Evolutionary conservation across 2,888 invertebrate species (phyloP).

Genomic region (Norana najaformis): DNA sequence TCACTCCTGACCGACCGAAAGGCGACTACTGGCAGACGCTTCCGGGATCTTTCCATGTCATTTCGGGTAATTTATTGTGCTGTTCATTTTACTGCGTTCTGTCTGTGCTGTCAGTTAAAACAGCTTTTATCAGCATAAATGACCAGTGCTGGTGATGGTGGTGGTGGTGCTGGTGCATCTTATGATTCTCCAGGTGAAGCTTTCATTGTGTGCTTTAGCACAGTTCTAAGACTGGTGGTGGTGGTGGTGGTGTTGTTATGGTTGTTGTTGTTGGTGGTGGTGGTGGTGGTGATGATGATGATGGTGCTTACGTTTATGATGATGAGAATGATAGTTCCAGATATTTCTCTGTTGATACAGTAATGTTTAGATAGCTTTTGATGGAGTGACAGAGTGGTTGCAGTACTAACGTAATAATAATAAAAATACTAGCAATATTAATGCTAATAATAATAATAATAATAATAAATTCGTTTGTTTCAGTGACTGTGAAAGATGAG

Average conservation of each 20-base stretch:
- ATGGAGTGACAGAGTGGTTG: background rate
- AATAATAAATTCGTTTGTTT: background rate
- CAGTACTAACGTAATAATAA: background rate
- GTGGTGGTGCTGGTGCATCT: no score
- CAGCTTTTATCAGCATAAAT: no score
- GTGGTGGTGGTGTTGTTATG: background rate
- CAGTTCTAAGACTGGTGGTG: no score
- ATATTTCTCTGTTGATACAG: background rate
- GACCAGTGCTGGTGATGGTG: no score
- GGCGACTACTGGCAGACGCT: slow-evolving; percentile 25
- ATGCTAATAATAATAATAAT: background rate
- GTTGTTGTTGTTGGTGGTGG: background rate
- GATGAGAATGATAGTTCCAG: no score
- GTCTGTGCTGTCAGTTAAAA: no score
- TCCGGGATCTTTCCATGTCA: slow-evolving; percentile 23
- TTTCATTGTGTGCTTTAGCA: no score
- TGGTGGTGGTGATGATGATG: background rate
- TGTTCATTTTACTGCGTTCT: background rate
- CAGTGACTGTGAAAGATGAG: slow-evolving; percentile 16
- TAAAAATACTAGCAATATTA: background rate
- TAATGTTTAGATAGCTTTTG: background rate
- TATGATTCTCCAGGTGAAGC: no score
- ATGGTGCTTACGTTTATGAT: no score
- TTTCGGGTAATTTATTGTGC: background rate
- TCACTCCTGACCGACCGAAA: background rate